A percentile compares a stretch with the other conserved stretches of the same genome.
These are phyloP conservation scores for Colletes latitarsis DNA, from an alignment of 1,140 invertebrate genomes.

Conservation along the genomic window DNA sequence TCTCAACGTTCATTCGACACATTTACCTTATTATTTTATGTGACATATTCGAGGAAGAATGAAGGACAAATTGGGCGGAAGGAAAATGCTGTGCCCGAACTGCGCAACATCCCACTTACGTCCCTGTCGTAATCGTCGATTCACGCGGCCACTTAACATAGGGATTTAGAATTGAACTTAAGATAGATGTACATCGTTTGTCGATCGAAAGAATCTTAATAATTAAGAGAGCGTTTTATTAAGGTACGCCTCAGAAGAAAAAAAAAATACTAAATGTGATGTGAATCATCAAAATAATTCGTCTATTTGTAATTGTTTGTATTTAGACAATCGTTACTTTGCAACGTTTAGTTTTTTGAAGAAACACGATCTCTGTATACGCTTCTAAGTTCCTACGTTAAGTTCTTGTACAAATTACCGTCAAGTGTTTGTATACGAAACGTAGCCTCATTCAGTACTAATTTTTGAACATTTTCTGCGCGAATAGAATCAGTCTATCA, in stretches of 20 bases:
- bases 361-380: constrained; percentile 16
- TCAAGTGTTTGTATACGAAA: constrained; percentile 20
- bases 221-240: constrained; percentile 18
- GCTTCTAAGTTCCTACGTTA: constrained; percentile 57
- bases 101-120: constrained; percentile 20
- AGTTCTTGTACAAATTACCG: constrained; percentile 49
- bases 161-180: constrained; percentile 48
- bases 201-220: constrained; percentile 1
- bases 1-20: neutral
- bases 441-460: constrained; percentile 21
- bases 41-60: neutral
- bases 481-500: neutral
- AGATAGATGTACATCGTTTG: constrained; percentile 12
- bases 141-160: constrained; percentile 52
- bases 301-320: constrained; percentile 12
- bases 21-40: neutral
- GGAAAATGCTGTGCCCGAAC: neutral
- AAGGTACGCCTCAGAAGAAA: constrained; percentile 11
- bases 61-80: neutral
- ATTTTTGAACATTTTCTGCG: constrained; percentile 20
- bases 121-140: constrained; percentile 21
- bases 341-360: neutral
- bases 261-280: constrained; percentile 24
- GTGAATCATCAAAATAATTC: neutral
- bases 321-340: constrained; percentile 10